Evolutionary conservation across 1,140 invertebrate species (phyloP), one percentile per base, ranked within the genome.

Genomic region (Brachionus manjavacas): DNA sequence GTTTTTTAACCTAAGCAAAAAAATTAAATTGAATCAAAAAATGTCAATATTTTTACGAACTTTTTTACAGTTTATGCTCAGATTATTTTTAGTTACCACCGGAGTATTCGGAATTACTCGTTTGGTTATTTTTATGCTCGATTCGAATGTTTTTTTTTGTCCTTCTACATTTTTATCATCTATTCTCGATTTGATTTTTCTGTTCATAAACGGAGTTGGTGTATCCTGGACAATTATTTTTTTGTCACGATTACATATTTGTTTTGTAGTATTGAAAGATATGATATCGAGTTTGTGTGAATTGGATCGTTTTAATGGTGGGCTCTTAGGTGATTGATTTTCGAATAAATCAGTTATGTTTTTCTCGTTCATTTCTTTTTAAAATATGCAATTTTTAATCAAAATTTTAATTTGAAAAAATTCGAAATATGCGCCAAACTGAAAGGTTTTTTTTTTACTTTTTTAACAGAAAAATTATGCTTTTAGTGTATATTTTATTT

Each of bases 351-450:
- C 16, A 14, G 35, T 72, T 16, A 72, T 72, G 35, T 72, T 72
- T 20, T 68, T 68, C 14, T 72, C 68, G 41, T n/a, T 72, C 68
- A 72, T 72, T 16, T 39, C 41, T 28, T 16, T 23, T n/a, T 0
- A 20, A 41, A 72, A 39, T 46, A n/a, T 20, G 16, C n/a, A 41
- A 9, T 72, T 43, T 72, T 72, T 2, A 70, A 14, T 35, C 16
- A 20, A 9, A 72, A 41, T 72, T 41, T 72, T 72, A 20, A 9
- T 60, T 9, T 20, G 25, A 72, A 39, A 68, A 68, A 6, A 35
- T 68, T 68, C 66, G 39, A 68, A 68, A 68, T 68, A 68, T 68
- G 66, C 66, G 66, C 66, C 9, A 35, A 68, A 68, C 16, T 23
- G 9, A 60, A 23, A 20, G 6, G 16, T 2, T 23, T 20, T 60